phyloP scores from a whole-genome alignment of 2,888 invertebrate species.

The Trissolcus brochymenae region DNA sequence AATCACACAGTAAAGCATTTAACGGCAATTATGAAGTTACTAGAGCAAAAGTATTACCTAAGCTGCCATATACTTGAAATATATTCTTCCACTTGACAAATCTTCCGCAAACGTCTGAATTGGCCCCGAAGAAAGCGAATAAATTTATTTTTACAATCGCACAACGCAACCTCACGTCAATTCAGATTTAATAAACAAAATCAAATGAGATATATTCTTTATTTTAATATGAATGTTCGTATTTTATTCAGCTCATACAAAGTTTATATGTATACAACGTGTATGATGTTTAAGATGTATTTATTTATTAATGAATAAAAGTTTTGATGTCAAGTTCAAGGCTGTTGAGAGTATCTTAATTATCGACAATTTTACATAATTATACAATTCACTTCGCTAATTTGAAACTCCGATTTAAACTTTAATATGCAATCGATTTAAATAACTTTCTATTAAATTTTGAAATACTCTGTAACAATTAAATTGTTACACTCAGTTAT shows the following conservation, averaged over 20 bases:
- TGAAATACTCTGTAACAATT: neutral
- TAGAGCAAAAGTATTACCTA: slow-evolving; percentile 38
- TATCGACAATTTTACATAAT: neutral
- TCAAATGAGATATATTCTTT: slow-evolving; percentile 36
- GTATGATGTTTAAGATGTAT: slow-evolving; percentile 47
- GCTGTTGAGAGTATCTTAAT: neutral
- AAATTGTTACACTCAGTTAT: neutral
- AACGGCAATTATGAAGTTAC: slow-evolving; percentile 19
- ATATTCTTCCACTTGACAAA: slow-evolving; percentile 9
- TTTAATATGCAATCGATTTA: neutral
- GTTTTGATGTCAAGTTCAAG: slow-evolving; percentile 16
- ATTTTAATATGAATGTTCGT: slow-evolving; percentile 49
- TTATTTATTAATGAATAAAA: slow-evolving; percentile 45
- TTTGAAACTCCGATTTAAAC: no score
- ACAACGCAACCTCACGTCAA: slow-evolving; percentile 42
- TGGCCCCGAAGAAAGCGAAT: slow-evolving; percentile 9
- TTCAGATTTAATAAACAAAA: slow-evolving; percentile 26
- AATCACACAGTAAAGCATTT: slow-evolving; percentile 1
- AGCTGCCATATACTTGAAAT: slow-evolving; percentile 32
- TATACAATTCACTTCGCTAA: neutral
- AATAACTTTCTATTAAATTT: neutral
- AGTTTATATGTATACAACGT: slow-evolving; percentile 45
- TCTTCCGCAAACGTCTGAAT: slow-evolving; percentile 42
- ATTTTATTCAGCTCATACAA: slow-evolving; percentile 32
- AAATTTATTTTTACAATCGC: slow-evolving; percentile 47